Conservation (phyloP, 2,113 vertebrate genomes). For the Rhipidura dahli region DNA sequence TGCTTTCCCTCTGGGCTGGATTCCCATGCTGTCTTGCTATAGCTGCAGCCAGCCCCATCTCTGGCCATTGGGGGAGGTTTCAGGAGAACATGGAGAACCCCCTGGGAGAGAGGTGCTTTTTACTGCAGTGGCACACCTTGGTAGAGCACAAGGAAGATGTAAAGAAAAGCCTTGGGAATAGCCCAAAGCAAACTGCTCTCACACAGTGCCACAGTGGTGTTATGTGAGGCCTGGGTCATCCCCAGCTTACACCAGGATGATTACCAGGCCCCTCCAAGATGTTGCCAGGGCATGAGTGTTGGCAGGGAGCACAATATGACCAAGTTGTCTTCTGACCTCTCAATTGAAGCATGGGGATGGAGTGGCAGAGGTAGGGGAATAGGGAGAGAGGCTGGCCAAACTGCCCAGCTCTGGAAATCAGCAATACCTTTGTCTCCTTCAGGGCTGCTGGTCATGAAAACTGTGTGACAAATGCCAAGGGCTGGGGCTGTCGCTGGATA, state of each 20-base stretch:
- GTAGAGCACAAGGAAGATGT: neutral
- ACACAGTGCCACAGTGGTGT: neutral
- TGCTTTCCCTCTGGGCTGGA: neutral
- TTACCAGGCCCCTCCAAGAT: neutral
- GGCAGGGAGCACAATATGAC: neutral
- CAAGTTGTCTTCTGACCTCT: neutral
- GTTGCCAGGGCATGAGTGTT: neutral
- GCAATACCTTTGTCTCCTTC: neutral
- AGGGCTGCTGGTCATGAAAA: neutral
- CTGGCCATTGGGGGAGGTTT: neutral
- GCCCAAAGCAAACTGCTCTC: neutral
- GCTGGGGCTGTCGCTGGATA: neutral
- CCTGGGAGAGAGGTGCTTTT: neutral
- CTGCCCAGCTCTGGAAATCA: neutral
- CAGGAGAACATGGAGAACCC: neutral
- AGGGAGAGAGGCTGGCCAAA: neutral
- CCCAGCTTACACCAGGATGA: accelerated
- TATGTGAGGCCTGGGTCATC: neutral
- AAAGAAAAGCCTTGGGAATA: neutral
- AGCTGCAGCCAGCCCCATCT: neutral
- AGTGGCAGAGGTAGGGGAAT: neutral
- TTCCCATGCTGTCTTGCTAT: neutral
- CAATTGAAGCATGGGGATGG: accelerated
- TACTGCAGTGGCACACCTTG: neutral
- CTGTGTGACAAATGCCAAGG: accelerated